Evolutionary conservation across 2,797 vertebrate genomes (phyloP), one percentile per base, ranked within the genome.

Genomic region (Halcyon badia): DNA sequence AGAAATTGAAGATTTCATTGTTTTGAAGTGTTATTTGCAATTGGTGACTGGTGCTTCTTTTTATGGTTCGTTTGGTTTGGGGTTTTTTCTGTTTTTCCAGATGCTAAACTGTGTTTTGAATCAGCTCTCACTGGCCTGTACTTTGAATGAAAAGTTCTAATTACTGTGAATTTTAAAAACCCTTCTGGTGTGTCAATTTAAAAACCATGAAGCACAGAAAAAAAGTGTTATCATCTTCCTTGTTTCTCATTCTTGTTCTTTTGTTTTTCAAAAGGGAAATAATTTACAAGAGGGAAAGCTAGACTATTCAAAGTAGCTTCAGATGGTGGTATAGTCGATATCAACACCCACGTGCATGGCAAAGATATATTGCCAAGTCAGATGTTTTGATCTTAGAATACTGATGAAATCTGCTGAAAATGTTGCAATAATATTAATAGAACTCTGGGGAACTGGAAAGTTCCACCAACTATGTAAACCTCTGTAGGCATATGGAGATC

Each of bases 101-200:
- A 85, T 96, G 84, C 92, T 92, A 94, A 87, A 54, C 30, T 68
- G 56, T 4, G 26, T 57, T 96, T 92, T 97, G 49, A 85, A 92
- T 94, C 56, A 94, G 33, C 61, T 94, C 3, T 93, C 19, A 39
- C 33, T 95, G 48, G 60, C 13, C 61, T 80, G 19, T 68, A 64
- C 9, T 87, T 87, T 80, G 89, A 94, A 94, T 89, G 51, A 92
- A 83, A 92, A 83, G 22, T 96, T 95, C 64, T 92, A 96, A 97
- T 96, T 96, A 91, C 75, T 83, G 33, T 87, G 84, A 77, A 87
- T 96, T 96, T 92, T 51, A 73, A 91, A 94, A 94, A 37, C 11
- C 28, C 81, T 94, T 94, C 92, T 96, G 33, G 41, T 68, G 20
- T 83, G 52, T 61, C 71, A 91, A 9, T 89, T 92, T 94, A 60